phyloP scores from a whole-genome alignment of 1,140 invertebrate species.

The Hyles vespertilio region DNA sequence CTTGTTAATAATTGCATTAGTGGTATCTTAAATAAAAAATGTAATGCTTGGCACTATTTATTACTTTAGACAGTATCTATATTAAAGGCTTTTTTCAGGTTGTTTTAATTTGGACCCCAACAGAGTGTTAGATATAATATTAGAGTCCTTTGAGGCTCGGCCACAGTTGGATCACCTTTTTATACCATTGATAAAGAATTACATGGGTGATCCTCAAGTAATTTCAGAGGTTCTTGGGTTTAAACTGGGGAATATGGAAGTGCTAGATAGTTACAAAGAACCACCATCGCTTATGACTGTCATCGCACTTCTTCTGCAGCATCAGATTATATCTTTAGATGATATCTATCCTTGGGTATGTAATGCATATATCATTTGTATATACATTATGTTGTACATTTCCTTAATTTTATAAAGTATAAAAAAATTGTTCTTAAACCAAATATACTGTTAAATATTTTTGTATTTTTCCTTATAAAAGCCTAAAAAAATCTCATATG shows the following conservation, averaged over 20 bases:
- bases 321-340: conserved; percentile 89
- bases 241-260: conserved; percentile 89
- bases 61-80: too few relatives aligned
- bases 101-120: conserved; percentile 99
- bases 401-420: too few relatives aligned
- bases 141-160: conserved; percentile 97
- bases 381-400: too few relatives aligned
- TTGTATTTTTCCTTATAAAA: too few relatives aligned
- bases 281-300: conserved; percentile 91
- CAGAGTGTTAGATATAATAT: conserved; percentile 95
- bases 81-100: conserved; percentile 78
- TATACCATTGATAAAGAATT: conserved; percentile 88
- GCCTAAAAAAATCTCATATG: too few relatives aligned
- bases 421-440: neutral
- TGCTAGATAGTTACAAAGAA: conserved; percentile 80
- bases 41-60: too few relatives aligned
- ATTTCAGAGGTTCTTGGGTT: conserved; percentile 95
- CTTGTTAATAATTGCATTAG: too few relatives aligned
- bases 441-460: neutral
- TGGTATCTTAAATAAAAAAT: too few relatives aligned
- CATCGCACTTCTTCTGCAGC: conserved; percentile 92
- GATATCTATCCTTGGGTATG: conserved; percentile 95
- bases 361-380: conserved; percentile 19
- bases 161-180: conserved; percentile 86
- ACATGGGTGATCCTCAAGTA: conserved; percentile 85